Base-by-base conservation (phyloP, 2,113 vertebrate genomes). In the Balaeniceps rex region DNA sequence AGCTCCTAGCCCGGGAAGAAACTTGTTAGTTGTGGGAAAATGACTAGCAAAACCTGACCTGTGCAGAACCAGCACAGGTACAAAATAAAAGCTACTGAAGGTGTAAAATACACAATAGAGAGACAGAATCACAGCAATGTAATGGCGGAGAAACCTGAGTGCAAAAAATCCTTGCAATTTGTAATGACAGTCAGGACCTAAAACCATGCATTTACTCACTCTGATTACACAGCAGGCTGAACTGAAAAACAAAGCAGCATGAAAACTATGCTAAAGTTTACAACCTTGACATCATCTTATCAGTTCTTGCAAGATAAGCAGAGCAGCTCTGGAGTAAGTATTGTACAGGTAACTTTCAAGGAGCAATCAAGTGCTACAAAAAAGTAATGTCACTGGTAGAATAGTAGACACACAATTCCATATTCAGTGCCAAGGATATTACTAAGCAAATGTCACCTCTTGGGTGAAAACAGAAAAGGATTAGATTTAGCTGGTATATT, bases 1-100 rank as follows among this genome's bases (percentile, higher is more conserved):
- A 90, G 99, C 99, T 88, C 99, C 99, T 99, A 91, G 3, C 15
- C 23, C 34, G 49, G 76, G 70, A 88, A 82, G 65, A 38, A 86
- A 87, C 10, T 33, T 31, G 21, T 68, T 60, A 90, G 65, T 55
- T 71, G 21, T 65, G 66, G 24, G 64, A 74, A 87, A 85, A 85
- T 2, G 6, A 89, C 36, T 38, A 87, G 46, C 36, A 88, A 91
- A 94, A 77, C 24, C 33, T 72, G 40, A 61, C 16, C 36, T 34
- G 34, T 83, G 75, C 70, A 95, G 68, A 63, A 83, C 9, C 58
- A 75, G 63, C 55, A 83, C 19, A 66, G 10, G 14, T 51, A 91
- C 66, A 85, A 87, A 92, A 49, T 42, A 76, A 71, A 91, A 87
- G 19, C 33, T 76, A 68, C 33, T 46, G 34, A 36, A 95, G 18